Percentiles rank a stretch among this genome's conserved stretches.
Conservation (phyloP, 2,888 invertebrate genomes). For the Saturnia pavonia region DNA sequence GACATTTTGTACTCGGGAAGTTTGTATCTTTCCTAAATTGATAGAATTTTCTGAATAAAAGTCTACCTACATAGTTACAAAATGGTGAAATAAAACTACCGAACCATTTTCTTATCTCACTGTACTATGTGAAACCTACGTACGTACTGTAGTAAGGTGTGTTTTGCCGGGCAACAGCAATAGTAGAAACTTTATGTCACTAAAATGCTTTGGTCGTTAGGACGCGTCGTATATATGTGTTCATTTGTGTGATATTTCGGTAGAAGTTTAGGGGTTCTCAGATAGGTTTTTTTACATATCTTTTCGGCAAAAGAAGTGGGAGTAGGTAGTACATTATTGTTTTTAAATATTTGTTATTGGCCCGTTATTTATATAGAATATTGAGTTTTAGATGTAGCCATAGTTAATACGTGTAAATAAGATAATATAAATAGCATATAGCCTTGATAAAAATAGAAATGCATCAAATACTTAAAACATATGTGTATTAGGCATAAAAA, state of each 20-base stretch:
- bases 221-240: conserved; percentile 11
- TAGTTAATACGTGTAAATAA: too few species aligned
- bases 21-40: too few species aligned
- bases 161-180: conserved; percentile 11
- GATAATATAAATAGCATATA: too few species aligned
- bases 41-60: background rate
- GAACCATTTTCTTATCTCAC: background rate
- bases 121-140: background rate
- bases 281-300: background rate
- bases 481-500: too few species aligned
- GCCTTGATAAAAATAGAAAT: too few species aligned
- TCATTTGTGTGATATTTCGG: conserved; percentile 4
- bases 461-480: too few species aligned
- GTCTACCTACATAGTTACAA: background rate
- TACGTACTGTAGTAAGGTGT: background rate
- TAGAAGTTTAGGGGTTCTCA: conserved; percentile 30
- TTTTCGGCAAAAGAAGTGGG: background rate
- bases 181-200: conserved; percentile 16
- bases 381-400: too few species aligned
- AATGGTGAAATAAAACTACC: background rate
- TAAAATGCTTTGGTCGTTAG: conserved; percentile 24
- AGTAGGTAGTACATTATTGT: background rate
- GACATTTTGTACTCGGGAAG: too few species aligned
- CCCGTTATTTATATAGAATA: background rate
- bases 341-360: background rate